phyloP scores from a whole-genome alignment of 2,113 vertebrate species.

The Ceratotherium simum region DNA sequence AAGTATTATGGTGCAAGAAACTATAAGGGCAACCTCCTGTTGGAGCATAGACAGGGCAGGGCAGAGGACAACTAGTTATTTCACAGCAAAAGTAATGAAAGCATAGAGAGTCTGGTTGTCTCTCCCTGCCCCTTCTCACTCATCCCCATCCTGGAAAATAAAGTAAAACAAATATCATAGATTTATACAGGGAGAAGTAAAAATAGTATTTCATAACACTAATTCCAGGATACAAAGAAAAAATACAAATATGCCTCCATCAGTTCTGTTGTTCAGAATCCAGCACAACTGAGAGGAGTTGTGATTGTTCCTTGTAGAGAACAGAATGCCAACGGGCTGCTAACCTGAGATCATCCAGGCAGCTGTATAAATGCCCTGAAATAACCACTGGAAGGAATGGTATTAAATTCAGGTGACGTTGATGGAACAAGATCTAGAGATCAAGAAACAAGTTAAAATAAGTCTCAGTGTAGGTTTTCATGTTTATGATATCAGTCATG shows the following conservation, averaged over 20 bases:
- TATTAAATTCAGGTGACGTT: neutral
- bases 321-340: neutral
- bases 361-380: neutral
- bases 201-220: neutral
- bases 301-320: neutral
- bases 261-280: neutral
- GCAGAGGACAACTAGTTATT: neutral
- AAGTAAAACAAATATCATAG: neutral
- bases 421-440: neutral
- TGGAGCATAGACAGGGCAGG: neutral
- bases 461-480: neutral
- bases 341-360: neutral
- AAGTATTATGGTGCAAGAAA: neutral
- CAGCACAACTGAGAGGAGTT: neutral
- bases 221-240: neutral
- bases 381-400: neutral
- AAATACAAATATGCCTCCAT: neutral
- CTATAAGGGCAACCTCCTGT: neutral
- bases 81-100: neutral
- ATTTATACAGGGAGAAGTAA: neutral
- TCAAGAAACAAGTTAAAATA: neutral
- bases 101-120: neutral
- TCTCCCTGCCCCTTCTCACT: neutral
- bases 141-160: neutral
- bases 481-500: neutral